Evolutionary conservation across 2,113 vertebrate species (phyloP).

Genomic region (Ictalurus furcatus): DNA sequence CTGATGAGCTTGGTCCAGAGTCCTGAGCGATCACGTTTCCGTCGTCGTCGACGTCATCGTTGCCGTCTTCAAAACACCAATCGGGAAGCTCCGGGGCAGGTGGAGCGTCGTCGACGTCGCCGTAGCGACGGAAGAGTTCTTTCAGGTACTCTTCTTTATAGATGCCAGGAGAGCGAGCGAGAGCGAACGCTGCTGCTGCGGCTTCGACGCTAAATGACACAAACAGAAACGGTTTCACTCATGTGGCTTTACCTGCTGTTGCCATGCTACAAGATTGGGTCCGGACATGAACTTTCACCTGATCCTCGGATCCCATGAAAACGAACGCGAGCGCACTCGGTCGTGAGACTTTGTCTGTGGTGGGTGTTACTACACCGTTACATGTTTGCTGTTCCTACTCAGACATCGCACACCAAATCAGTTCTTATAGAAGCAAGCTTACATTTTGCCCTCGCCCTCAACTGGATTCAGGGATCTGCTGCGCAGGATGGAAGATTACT

Average conservation of each 20-base stretch:
- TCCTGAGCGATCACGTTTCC: constrained; percentile 77
- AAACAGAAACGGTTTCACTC: neutral
- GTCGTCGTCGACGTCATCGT: constrained; percentile 78
- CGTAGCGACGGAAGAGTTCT: constrained; percentile 94
- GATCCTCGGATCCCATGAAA: too few relatives aligned
- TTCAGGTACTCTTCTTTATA: constrained; percentile 98
- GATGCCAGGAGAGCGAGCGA: constrained; percentile 93
- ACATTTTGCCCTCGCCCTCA: too few relatives aligned
- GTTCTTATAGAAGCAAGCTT: too few relatives aligned
- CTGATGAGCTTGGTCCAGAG: constrained; percentile 90
- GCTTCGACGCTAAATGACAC: constrained; percentile 83
- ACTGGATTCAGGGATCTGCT: too few relatives aligned
- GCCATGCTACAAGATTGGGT: neutral
- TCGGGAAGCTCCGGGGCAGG: constrained; percentile 87
- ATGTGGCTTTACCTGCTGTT: neutral
- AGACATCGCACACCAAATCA: too few relatives aligned
- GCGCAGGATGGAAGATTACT: too few relatives aligned
- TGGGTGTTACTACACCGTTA: too few relatives aligned
- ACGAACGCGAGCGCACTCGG: too few relatives aligned
- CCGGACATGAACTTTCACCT: too few relatives aligned
- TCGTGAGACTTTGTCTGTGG: too few relatives aligned
- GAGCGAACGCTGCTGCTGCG: constrained; percentile 88
- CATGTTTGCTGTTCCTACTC: too few relatives aligned
- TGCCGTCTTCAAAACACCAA: constrained; percentile 94
- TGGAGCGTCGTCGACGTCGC: constrained; percentile 89